phyloP scores from a whole-genome alignment of 2,113 vertebrate species.

The Carassius carassius region DNA sequence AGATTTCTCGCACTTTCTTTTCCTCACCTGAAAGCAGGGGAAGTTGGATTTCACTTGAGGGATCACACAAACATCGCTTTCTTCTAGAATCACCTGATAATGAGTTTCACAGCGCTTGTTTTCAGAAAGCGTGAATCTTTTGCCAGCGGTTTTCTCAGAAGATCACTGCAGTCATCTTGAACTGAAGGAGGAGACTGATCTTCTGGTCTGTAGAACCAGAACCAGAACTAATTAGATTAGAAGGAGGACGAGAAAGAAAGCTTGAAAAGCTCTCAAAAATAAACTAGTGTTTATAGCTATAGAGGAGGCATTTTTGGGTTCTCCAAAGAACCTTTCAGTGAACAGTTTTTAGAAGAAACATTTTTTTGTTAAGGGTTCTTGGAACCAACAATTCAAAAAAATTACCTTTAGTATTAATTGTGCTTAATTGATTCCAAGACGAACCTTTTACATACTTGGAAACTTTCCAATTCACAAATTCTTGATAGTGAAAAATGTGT shows the following conservation, averaged over 20 bases:
- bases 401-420: too few species aligned
- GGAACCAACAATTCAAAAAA: too few species aligned
- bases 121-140: background rate
- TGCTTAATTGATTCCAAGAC: too few species aligned
- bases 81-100: background rate
- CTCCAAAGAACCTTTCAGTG: too few species aligned
- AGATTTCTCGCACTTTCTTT: slow-evolving; percentile 58
- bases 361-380: too few species aligned
- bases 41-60: slow-evolving; percentile 51
- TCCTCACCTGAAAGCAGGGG: slow-evolving; percentile 53
- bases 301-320: background rate
- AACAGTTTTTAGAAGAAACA: too few species aligned
- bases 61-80: slow-evolving; percentile 4
- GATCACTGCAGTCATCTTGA: background rate
- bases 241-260: background rate
- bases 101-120: background rate
- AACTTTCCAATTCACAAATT: too few species aligned
- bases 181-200: background rate
- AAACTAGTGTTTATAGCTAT: background rate
- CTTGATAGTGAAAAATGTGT: too few species aligned
- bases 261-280: too few species aligned
- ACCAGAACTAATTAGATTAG: background rate
- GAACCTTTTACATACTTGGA: too few species aligned
- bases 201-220: too few species aligned
- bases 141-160: background rate